Evolutionary conservation across 2,113 vertebrate species (phyloP), one percentile per base, ranked within the genome.

Genomic region (Procavia capensis): DNA sequence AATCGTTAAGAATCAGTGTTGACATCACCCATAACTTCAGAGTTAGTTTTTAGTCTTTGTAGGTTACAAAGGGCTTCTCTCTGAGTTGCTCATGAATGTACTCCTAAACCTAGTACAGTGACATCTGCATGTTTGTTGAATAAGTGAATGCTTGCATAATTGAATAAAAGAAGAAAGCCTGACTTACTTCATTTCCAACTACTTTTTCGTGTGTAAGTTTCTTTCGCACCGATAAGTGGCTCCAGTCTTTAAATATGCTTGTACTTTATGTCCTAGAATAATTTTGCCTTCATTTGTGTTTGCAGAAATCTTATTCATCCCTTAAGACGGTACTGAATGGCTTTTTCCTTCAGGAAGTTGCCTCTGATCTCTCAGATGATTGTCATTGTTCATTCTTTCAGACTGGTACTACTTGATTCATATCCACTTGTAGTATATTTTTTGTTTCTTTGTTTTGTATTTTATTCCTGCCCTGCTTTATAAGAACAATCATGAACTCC

Each of bases 371-470:
- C 72, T 50, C 70, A 63, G 45, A 78, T 34, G 24, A 66, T 43
- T 31, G 20, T 16, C 34, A 81, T 27, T 50, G 76, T 50, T 29
- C 54, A 22, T 93, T 93, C 91, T 95, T 85, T 79, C 66, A 66
- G 92, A 95, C 16, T 75, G 79, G 9, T 22, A 47, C 25, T 78
- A 39, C 59, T 87, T 86, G 83, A 68, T 63, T 94, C 59, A 78
- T 92, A 86, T 6, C 57, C 47, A 68, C 7, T 86, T 9, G 22
- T 63, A 70, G 39, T 39, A 66, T 95, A 70, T 74, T 88, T 82
- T 29, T n/a, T 79, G 6, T 31, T 68, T 54, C 29, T 88, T 95
- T 92, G 10, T 90, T 93, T 94, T 95, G 80, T 90, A 41, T 80
- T 84, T 24, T 81, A 61, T 63, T 9, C 25, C 61, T 72, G 3